These are phyloP conservation scores for Campylomormyrus numenius DNA, from an alignment of 2,113 vertebrate genomes.

Conservation along the genomic window DNA sequence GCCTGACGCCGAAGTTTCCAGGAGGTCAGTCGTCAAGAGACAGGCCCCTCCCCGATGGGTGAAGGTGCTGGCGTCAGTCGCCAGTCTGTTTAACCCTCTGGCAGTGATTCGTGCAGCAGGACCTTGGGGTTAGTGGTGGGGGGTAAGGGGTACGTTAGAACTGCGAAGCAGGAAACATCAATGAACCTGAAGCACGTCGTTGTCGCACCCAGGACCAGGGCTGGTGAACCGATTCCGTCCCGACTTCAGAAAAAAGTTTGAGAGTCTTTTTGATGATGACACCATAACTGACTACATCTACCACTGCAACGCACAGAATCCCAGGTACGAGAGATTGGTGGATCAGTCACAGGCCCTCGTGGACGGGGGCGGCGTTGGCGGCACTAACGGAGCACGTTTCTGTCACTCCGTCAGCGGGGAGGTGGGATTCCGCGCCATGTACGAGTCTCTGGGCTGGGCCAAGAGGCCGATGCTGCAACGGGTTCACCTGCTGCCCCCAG, in stretches of 20 bases:
- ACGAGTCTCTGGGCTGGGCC: constrained; percentile 76
- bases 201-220: constrained; percentile 64
- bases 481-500: constrained; percentile 65
- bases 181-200: background rate
- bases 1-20: constrained; percentile 44
- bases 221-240: constrained; percentile 80
- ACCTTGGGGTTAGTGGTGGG: constrained; percentile 68
- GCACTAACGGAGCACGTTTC: background rate
- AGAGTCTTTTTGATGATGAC: constrained; percentile 75
- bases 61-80: constrained; percentile 62
- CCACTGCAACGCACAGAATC: constrained; percentile 84
- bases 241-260: constrained; percentile 75
- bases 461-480: constrained; percentile 79
- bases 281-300: constrained; percentile 87
- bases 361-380: too few species aligned
- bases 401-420: constrained; percentile 64
- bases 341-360: background rate
- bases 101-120: constrained; percentile 80
- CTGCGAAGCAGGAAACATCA: background rate
- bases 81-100: constrained; percentile 78
- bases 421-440: constrained; percentile 77
- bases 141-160: background rate
- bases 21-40: constrained; percentile 38
- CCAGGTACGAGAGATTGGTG: constrained; percentile 58
- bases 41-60: constrained; percentile 65